Conservation (phyloP, 2,113 vertebrate genomes). For the Neolamprologus brichardi region DNA sequence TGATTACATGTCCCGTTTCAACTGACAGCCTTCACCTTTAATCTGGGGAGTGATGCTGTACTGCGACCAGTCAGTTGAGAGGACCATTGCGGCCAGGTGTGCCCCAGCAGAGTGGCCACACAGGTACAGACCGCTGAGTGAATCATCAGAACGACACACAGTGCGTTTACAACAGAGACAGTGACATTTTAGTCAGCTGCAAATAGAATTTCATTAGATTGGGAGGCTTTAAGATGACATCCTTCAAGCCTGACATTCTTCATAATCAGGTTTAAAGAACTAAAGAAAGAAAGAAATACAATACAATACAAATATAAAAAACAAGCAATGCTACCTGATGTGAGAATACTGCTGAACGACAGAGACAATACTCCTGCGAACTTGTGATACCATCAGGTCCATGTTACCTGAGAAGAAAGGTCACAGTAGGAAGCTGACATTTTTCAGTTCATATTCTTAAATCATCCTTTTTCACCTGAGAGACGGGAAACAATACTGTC, state of each 20-base stretch:
- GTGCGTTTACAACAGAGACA: not conserved
- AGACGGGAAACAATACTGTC: accelerated
- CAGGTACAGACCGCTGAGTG: conserved; percentile 81
- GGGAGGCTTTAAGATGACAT: not conserved
- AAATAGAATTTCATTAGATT: not conserved
- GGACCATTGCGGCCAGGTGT: conserved; percentile 85
- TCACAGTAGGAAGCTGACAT: not conserved
- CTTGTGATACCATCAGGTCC: conserved; percentile 88
- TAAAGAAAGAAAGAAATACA: not conserved
- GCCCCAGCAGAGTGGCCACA: conserved; percentile 94
- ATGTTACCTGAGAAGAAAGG: conserved; percentile 74
- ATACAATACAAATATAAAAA: accelerated
- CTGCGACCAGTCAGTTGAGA: conserved; percentile 82
- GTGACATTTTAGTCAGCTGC: not conserved
- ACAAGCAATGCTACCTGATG: conserved; percentile 67
- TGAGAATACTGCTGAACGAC: conserved; percentile 71
- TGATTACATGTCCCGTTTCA: not conserved
- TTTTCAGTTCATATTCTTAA: not conserved
- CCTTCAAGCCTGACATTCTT: not conserved
- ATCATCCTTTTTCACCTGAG: not conserved
- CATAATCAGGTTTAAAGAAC: not conserved
- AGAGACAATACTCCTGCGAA: conserved; percentile 76
- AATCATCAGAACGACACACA: accelerated
- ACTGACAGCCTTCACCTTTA: conserved; percentile 72
- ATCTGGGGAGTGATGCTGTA: conserved; percentile 75